Conservation (phyloP, 2,888 invertebrate species). For the Diplolepis rosae region DNA sequence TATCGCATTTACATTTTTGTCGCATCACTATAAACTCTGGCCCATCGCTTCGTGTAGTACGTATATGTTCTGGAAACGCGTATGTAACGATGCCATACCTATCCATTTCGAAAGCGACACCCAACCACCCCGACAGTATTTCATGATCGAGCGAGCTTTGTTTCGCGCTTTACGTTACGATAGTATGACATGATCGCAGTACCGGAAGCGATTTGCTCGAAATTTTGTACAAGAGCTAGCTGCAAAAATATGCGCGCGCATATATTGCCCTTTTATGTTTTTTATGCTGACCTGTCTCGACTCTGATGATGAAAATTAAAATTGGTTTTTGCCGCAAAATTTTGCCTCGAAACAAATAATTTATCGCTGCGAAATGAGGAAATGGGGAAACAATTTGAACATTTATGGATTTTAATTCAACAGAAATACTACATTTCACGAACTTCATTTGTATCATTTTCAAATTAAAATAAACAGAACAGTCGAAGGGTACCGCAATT, state of each 20-base stretch:
- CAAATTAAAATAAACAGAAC: constrained; percentile 21
- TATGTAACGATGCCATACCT: constrained; percentile 38
- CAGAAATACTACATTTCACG: constrained; percentile 6
- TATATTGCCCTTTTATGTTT: constrained; percentile 41
- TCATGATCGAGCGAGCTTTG: constrained; percentile 63
- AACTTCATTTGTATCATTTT: constrained; percentile 7
- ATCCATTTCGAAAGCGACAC: constrained; percentile 46
- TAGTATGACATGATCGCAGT: constrained; percentile 39
- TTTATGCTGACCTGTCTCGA: constrained; percentile 35
- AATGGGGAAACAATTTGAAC: constrained; percentile 9
- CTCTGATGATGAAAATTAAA: constrained; percentile 42
- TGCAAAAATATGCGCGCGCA: constrained; percentile 43
- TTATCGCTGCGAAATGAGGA: constrained; percentile 8
- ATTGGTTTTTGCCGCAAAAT: constrained; percentile 18
- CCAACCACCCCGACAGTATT: constrained; percentile 56
- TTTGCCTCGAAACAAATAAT: constrained; percentile 10
- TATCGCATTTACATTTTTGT: constrained; percentile 73
- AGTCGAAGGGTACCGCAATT: too few species aligned
- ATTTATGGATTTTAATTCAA: constrained; percentile 21
- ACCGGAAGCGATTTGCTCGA: constrained; percentile 52
- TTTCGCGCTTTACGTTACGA: constrained; percentile 52
- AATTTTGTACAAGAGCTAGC: constrained; percentile 52
- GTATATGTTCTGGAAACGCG: constrained; percentile 34
- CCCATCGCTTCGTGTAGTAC: constrained; percentile 39
- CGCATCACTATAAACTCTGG: constrained; percentile 71